Evolutionary conservation across 2,113 vertebrate genomes (phyloP).

Genomic region (Silurus glanis): DNA sequence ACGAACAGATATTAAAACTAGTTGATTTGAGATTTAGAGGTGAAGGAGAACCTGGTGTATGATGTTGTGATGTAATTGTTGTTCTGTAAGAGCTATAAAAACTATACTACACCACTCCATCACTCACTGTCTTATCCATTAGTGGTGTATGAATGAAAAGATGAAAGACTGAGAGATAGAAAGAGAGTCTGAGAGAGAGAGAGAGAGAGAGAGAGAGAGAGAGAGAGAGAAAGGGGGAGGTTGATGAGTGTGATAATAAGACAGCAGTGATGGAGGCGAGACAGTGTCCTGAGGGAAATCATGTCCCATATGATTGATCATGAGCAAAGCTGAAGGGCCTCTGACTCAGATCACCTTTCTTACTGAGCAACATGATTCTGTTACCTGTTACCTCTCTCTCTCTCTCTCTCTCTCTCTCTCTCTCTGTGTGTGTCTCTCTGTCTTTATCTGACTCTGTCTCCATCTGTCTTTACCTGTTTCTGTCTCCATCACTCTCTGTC

Average conservation of each 20-base stretch:
- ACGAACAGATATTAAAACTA: too few relatives aligned
- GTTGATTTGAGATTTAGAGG: too few relatives aligned
- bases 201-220: constrained; percentile 8
- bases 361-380: constrained; percentile 44
- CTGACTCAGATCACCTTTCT: constrained; percentile 52
- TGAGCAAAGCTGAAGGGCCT: constrained; percentile 43
- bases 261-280: constrained; percentile 31
- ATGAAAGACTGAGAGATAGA: not conserved
- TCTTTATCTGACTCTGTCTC: not conserved
- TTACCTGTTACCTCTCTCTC: constrained; percentile 47
- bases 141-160: constrained; percentile 2
- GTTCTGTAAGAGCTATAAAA: not conserved
- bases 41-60: not conserved
- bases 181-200: not conserved
- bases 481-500: not conserved
- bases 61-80: not conserved
- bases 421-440: not conserved
- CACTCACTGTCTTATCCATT: constrained; percentile 11
- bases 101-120: not conserved
- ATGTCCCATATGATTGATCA: constrained; percentile 54
- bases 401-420: constrained; percentile 20
- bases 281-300: constrained; percentile 51
- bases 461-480: not conserved
- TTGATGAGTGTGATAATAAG: constrained; percentile 32
- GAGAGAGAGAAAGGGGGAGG: not conserved